Percentiles rank a stretch among this genome's conserved stretches.
phyloP scores from a whole-genome alignment of 2,113 vertebrate species.

The Pleuronectes platessa region DNA sequence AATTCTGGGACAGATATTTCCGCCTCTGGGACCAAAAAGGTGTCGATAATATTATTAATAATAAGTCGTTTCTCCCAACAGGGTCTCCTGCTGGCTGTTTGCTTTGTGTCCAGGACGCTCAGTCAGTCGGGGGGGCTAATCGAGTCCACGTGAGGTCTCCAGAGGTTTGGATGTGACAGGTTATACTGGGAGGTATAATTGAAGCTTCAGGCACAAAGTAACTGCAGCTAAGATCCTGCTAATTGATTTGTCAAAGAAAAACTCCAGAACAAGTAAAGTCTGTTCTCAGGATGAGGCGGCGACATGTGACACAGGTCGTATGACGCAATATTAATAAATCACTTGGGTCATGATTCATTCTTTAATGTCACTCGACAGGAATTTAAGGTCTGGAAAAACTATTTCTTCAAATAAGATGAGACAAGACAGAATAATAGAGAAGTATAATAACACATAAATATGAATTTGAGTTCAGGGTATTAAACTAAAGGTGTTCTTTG shows the following conservation, averaged over 20 bases:
- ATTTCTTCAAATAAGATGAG: no score
- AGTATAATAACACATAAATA: no score
- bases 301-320: not conserved
- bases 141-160: slow-evolving; percentile 27
- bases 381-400: not conserved
- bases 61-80: not conserved
- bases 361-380: not conserved
- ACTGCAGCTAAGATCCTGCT: slow-evolving; percentile 35
- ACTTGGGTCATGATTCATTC: not conserved
- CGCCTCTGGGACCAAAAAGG: not conserved
- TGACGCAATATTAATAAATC: not conserved
- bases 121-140: slow-evolving; percentile 25
- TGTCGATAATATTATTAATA: not conserved
- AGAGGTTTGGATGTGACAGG: slow-evolving; percentile 44
- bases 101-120: not conserved
- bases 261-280: slow-evolving; percentile 8
- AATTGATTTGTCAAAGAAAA: slow-evolving; percentile 60
- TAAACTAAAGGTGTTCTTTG: no score
- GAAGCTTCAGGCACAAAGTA: slow-evolving; percentile 47
- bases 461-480: no score
- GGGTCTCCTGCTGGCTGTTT: not conserved
- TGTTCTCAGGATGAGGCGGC: not conserved
- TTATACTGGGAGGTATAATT: slow-evolving; percentile 49
- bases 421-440: no score
- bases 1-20: no score